Evolutionary conservation across 2,888 invertebrate species (phyloP).

Genomic region (Melanophora roralis): DNA sequence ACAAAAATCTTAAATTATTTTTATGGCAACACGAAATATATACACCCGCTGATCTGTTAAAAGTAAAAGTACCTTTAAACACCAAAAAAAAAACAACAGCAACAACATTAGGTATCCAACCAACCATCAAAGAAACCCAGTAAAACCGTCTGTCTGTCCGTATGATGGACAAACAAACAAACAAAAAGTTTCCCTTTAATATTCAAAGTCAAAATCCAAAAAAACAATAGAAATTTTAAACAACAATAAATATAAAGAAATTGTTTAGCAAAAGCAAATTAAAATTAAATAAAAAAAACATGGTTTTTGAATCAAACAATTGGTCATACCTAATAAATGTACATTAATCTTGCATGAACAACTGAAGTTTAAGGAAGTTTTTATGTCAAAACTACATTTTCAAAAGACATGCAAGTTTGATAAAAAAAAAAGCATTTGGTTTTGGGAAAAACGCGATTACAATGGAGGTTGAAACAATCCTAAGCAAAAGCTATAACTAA

Average conservation of each 20-base stretch:
- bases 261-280: background rate
- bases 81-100: background rate
- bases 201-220: background rate
- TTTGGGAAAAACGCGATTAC: background rate
- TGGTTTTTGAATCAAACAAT: constrained; percentile 51
- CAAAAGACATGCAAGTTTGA: constrained; percentile 28
- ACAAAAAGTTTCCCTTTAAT: constrained; percentile 43
- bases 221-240: constrained; percentile 45
- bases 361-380: constrained; percentile 50
- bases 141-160: background rate
- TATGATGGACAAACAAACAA: constrained; percentile 30
- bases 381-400: background rate
- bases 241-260: constrained; percentile 16
- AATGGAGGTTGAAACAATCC: background rate
- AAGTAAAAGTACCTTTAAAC: constrained; percentile 49
- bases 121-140: background rate
- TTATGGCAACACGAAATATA: background rate
- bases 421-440: background rate
- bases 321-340: constrained; percentile 57
- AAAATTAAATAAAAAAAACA: background rate
- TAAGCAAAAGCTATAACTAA: too few species aligned
- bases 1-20: background rate
- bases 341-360: constrained; percentile 27
- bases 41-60: constrained; percentile 61
- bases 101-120: too few species aligned